Base-by-base conservation (phyloP, 2,113 vertebrate genomes). In the Pipa parva region DNA sequence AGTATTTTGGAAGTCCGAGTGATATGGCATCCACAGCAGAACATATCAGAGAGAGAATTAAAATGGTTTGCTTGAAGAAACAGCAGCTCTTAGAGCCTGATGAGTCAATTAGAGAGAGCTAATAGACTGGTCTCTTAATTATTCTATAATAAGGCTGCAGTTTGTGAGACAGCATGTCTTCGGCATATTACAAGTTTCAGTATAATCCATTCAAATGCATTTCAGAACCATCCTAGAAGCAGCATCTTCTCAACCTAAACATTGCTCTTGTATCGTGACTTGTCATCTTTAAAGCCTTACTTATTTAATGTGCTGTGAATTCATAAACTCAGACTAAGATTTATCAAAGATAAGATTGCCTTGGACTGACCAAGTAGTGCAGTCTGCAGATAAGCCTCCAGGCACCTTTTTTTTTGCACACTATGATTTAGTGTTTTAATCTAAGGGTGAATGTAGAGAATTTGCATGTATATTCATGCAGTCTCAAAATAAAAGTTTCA, bases 11-110 rank as follows among this genome's bases (percentile, higher is more conserved):
- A 73, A 97, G 88, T 76, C 93, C 94, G 36, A 87, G 92, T 24
- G 96, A 98, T 52, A 95, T 95, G 63, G 94, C 95, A 21, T 87
- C 92, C 39, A 89, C 92, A 36, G 95, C 95, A 12, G 94, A 98
- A 77, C 86, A 85, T 50, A 88, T 98, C 77, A 89, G 94, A 77
- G 96, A 99, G 80, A 93, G 91, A 79, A 94, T 99, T 85, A 92
- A 94, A 80, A 80, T 95, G 76, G 92, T 95, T 78, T 91, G 91
- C 77, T 89, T 95, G 80, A 93, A 91, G 73, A 92, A 91, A 71
- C 87, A 93, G 72, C 92, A 90, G 59, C 85, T 93, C 45, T 88
- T 89, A 77, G 85, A 72, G 78, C 83, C 86, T 25, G 85, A 89
- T 68, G 78, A 71, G 59, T 69, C 81, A 69, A 64, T 81, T 36